phyloP scores from a whole-genome alignment of 1,140 invertebrate genomes.

The Apis mellifera region DNA sequence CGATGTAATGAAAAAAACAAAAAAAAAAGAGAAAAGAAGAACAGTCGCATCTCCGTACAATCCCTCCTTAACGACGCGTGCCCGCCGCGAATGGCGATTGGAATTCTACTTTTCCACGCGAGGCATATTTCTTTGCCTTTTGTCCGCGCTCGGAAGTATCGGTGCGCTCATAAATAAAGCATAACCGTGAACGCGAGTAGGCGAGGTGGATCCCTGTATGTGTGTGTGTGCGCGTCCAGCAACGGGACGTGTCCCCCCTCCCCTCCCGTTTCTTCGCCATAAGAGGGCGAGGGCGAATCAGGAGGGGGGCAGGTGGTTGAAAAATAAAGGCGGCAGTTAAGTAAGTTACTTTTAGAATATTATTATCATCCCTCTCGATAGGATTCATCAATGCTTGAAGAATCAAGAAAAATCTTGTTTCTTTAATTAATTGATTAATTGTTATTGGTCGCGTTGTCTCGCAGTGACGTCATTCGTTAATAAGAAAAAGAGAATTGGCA shows the following conservation, averaged over 20 bases:
- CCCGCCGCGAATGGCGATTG: constrained; percentile 3
- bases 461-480: too few species aligned
- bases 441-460: too few species aligned
- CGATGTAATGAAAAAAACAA: too few species aligned
- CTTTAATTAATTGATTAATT: too few species aligned
- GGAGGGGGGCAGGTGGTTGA: too few species aligned
- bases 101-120: constrained; percentile 38
- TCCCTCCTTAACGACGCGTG: constrained; percentile 10
- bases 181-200: constrained; percentile 40
- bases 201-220: not conserved
- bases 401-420: not conserved
- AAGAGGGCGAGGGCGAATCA: not conserved
- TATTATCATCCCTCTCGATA: not conserved
- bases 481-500: too few species aligned
- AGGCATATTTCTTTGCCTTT: constrained; percentile 11
- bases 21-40: too few species aligned
- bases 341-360: constrained; percentile 2
- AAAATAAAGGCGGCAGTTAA: not conserved
- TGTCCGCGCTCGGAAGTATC: constrained; percentile 38
- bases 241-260: not conserved
- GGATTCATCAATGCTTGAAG: not conserved
- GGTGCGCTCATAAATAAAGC: constrained; percentile 40
- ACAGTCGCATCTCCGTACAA: not conserved
- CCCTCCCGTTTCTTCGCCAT: not conserved
- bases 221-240: not conserved